Conservation (phyloP, 2,888 invertebrate species). For the Buathra laborator region DNA sequence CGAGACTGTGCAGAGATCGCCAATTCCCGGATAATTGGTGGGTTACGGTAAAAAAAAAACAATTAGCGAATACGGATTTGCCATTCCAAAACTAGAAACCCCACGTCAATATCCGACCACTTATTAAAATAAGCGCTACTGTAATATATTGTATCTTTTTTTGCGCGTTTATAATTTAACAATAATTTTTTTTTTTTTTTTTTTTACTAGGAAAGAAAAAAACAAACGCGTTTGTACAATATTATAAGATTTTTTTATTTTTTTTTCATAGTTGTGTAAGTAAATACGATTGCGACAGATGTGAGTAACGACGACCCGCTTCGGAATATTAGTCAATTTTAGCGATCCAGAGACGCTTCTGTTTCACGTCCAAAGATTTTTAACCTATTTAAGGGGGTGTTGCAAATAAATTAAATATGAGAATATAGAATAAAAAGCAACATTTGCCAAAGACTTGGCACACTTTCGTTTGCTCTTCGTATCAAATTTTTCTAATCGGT, state of each 20-base stretch:
- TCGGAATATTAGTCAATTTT: slow-evolving; percentile 31
- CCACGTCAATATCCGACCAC: slow-evolving; percentile 71
- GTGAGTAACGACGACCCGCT: slow-evolving; percentile 29
- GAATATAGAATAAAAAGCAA: neutral
- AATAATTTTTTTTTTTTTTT: slow-evolving; percentile 77
- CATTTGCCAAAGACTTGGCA: neutral
- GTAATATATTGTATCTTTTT: slow-evolving; percentile 83
- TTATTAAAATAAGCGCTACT: slow-evolving; percentile 78
- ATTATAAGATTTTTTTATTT: slow-evolving; percentile 33
- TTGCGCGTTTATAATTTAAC: slow-evolving; percentile 77
- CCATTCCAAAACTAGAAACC: slow-evolving; percentile 64
- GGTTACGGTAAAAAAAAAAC: slow-evolving; percentile 25
- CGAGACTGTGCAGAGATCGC: slow-evolving; percentile 15
- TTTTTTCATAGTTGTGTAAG: slow-evolving; percentile 17
- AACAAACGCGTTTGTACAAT: slow-evolving; percentile 53
- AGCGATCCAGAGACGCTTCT: neutral
- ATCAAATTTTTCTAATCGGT: neutral
- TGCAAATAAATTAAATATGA: neutral
- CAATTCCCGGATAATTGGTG: slow-evolving; percentile 8
- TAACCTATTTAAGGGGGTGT: neutral
- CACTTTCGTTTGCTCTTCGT: neutral
- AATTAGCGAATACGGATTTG: slow-evolving; percentile 45
- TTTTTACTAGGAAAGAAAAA: slow-evolving; percentile 60
- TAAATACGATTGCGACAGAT: slow-evolving; percentile 29
- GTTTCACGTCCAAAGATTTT: neutral